Evolutionary conservation across 2,888 invertebrate genomes (phyloP).

Genomic region (Malachius bipustulatus): DNA sequence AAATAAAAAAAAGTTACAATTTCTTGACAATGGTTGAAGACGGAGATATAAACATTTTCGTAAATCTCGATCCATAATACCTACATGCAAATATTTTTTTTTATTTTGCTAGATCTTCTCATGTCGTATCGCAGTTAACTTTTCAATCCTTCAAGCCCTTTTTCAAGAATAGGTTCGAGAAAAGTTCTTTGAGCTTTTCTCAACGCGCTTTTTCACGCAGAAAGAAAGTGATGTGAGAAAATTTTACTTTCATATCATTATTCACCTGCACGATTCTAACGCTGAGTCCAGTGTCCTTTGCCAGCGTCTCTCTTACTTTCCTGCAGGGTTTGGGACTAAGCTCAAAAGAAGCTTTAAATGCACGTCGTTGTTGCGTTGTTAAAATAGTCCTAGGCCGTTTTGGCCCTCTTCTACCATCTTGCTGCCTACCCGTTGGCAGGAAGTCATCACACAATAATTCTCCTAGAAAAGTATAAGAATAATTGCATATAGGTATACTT

Average conservation of each 20-base stretch:
- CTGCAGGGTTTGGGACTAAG: slow-evolving; percentile 74
- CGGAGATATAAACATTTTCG: no score
- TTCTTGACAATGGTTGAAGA: no score
- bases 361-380: slow-evolving; percentile 68
- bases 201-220: no score
- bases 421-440: slow-evolving; percentile 42
- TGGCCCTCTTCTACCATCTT: slow-evolving; percentile 60
- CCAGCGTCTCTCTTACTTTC: slow-evolving; percentile 69
- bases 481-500: no score
- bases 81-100: no score
- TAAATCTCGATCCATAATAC: no score
- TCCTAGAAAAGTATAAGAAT: slow-evolving; percentile 26
- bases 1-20: no score
- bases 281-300: slow-evolving; percentile 74
- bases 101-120: no score
- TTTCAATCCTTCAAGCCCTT: no score
- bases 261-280: slow-evolving; percentile 72
- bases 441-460: slow-evolving; percentile 50
- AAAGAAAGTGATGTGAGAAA: background rate
- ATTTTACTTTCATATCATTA: slow-evolving; percentile 5
- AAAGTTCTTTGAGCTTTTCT: no score
- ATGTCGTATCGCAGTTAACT: no score
- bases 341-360: slow-evolving; percentile 78
- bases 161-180: no score
- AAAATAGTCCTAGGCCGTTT: slow-evolving; percentile 74